A percentile compares a stretch with the other conserved stretches of the same genome.
phyloP scores from a whole-genome alignment of 2,797 vertebrate species.

The Sebastes matsubarae region DNA sequence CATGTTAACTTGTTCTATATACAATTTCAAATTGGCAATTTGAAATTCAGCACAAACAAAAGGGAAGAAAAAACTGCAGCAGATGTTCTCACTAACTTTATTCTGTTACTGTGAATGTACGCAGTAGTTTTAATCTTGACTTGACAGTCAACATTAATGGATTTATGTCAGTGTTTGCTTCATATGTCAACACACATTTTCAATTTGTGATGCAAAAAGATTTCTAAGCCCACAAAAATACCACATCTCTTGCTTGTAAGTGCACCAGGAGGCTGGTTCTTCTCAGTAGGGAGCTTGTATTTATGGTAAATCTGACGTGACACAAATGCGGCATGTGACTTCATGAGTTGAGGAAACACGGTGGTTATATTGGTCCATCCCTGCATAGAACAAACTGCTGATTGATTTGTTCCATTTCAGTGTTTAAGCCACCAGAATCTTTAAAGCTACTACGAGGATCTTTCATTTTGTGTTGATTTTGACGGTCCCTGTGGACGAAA shows the following conservation, averaged over 20 bases:
- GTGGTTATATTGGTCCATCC: not conserved
- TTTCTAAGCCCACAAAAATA: not conserved
- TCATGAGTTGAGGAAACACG: not conserved
- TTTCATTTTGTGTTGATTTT: not conserved
- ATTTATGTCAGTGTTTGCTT: not conserved
- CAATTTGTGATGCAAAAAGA: not conserved
- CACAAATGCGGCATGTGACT: constrained; percentile 11
- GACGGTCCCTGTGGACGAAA: not conserved
- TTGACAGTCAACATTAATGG: not conserved
- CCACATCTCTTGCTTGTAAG: not conserved
- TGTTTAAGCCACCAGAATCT: constrained; percentile 1
- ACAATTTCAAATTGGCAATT: not conserved
- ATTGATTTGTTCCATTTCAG: constrained; percentile 2
- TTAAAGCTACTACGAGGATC: not conserved
- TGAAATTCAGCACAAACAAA: not conserved
- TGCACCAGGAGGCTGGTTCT: constrained; percentile 18
- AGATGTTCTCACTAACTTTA: not conserved
- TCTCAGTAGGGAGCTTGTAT: constrained; percentile 23
- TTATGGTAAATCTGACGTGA: constrained; percentile 43
- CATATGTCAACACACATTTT: constrained; percentile 1
- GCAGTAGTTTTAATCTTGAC: not conserved
- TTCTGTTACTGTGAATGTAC: not conserved
- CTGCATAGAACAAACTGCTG: not conserved
- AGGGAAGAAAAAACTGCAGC: not conserved
- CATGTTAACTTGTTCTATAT: not conserved